Percentiles rank a stretch among this genome's conserved stretches.
Evolutionary conservation across 2,888 invertebrate genomes (phyloP).

Genomic region (Hartigia nigra): DNA sequence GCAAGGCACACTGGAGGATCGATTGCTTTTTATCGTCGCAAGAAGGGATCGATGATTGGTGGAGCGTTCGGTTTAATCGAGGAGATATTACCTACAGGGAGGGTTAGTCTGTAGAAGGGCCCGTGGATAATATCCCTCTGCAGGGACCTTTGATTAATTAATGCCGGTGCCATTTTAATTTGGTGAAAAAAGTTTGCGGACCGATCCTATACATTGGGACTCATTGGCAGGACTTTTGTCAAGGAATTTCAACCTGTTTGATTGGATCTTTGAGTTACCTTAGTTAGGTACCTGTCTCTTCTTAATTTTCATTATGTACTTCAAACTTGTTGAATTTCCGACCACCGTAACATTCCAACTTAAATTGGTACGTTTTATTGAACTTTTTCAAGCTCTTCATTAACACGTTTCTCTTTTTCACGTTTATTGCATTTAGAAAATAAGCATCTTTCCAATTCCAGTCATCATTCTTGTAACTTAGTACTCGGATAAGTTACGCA

Average conservation of each 20-base stretch:
- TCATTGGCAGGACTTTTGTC: neutral
- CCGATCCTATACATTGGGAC: neutral
- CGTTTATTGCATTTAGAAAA: neutral
- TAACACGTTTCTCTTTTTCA: neutral
- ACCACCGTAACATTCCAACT: neutral
- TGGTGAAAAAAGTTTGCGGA: conserved; percentile 23
- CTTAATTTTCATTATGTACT: neutral
- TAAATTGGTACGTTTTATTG: neutral
- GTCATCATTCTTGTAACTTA: neutral
- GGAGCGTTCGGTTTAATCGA: conserved; percentile 38
- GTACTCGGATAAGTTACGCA: neutral
- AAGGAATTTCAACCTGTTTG: neutral
- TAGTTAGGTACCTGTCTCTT: neutral
- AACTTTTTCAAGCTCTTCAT: neutral
- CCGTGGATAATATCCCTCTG: conserved; percentile 11
- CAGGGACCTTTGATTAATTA: conserved; percentile 42
- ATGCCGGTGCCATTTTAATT: conserved; percentile 44
- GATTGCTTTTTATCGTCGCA: conserved; percentile 50
- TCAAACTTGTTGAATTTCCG: neutral
- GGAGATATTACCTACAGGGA: conserved; percentile 35
- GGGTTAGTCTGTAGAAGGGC: conserved; percentile 21
- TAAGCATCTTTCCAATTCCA: neutral
- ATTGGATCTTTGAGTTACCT: too few species aligned
- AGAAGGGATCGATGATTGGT: conserved; percentile 43
- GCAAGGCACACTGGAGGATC: conserved; percentile 40